phyloP scores from a whole-genome alignment of 1,140 invertebrate genomes.

The Zaprionus tsacasi region DNA sequence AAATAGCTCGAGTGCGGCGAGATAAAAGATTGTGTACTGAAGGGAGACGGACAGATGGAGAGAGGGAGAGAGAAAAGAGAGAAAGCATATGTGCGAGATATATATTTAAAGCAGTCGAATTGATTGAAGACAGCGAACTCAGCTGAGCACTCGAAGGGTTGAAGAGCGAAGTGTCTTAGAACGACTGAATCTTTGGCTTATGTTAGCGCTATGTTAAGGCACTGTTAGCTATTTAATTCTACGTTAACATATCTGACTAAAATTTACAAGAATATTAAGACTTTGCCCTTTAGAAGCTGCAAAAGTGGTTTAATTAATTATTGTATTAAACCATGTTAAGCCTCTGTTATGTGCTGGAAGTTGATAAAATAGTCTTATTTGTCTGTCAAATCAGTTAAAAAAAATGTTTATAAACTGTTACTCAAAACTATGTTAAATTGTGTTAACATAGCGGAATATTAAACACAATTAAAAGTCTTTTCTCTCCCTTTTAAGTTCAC shows the following conservation, averaged over 20 bases:
- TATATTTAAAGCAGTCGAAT: background rate
- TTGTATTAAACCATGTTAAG: no score
- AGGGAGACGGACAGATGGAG: background rate
- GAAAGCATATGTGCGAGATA: background rate
- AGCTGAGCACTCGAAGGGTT: background rate
- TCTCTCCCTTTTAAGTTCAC: no score
- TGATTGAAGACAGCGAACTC: background rate
- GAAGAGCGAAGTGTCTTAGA: background rate
- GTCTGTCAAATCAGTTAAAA: no score
- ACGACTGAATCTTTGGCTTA: background rate
- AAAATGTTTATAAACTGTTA: no score
- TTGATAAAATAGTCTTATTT: no score
- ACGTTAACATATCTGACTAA: background rate
- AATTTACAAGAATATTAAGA: no score
- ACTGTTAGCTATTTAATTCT: background rate
- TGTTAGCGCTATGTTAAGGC: background rate
- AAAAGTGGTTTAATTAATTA: no score
- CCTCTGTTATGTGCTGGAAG: no score
- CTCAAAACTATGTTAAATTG: no score
- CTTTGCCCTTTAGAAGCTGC: no score
- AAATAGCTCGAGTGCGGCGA: constrained; percentile 33
- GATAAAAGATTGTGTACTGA: background rate
- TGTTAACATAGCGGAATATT: no score
- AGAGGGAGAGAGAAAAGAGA: background rate
- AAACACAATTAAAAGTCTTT: no score